Evolutionary conservation across 2,888 invertebrate genomes (phyloP), one percentile per base, ranked within the genome.

Genomic region (Leucozona laternaria): DNA sequence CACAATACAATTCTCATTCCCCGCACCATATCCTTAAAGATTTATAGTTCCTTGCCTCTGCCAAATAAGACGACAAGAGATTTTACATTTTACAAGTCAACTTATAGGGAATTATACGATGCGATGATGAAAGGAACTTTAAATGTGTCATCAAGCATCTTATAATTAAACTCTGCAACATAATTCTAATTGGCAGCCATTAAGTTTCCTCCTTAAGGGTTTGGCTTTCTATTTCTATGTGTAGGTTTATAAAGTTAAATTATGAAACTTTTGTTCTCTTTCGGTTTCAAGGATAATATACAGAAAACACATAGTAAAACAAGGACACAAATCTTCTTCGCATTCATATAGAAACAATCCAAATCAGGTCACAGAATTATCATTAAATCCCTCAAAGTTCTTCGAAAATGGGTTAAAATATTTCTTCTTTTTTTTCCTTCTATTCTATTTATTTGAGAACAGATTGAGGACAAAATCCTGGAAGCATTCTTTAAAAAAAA

Each of bases 331-430:
- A 64, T 17, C 28, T 48, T 64, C 17, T 31, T 45, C 45, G n/a
- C 64, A 28, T 64, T 64, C 58, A 34, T 6, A 25, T 20, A 64
- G 43, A 64, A 45, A 64, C 57, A 72, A 48, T 45, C 58, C 34
- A 13, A 72, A 72, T 72, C 58, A 72, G 72, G 72, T 60, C 72
- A 58, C 48, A 72, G 71, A 71, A 71, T 71, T 71, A 45, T 71
- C 71, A 45, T 43, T 57, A 45, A 48, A 60, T 58, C 58, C 55
- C 43, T 37, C 37, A 20, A 68, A 37, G n/a, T 31, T 66, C 70
- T 57, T 55, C 37, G 17, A 34, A 72, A 72, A 72, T 60, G 13
- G 72, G 58, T 60, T 72, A 60, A 72, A 72, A 20, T 15, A 40
- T 48, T 70, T 43, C 7, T 7, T 48, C 17, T 28, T 43, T 31